Evolutionary conservation across 2,113 vertebrate species (phyloP), one percentile per base, ranked within the genome.

Genomic region (Orthonyx spaldingii): DNA sequence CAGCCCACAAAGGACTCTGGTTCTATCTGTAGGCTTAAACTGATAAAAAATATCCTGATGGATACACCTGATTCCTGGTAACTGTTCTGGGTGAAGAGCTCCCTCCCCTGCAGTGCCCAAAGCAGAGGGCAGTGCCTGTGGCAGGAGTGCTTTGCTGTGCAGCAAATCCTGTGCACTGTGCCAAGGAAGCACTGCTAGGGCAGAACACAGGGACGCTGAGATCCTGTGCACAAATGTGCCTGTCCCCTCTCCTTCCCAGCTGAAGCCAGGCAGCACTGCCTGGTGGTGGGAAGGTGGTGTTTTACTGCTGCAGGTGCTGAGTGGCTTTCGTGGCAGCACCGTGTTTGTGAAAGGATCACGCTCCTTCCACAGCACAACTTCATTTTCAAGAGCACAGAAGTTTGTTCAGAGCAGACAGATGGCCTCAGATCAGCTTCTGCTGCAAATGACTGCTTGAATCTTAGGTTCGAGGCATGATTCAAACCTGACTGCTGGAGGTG

Each of bases 401-500:
- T 94, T 89, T 28, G 60, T 56, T 71, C 39, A 27, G 91, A 89
- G 74, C 77, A 71, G 95, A 75, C 96, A 97, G 95, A 95, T 95
- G 95, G 93, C 57, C 90, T 63, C 61, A n/a, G 32, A 91, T 61
- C 81, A 90, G 79, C 80, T 92, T 49, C 83, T 94, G 92, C 87
- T 65, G 61, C 75, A 95, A 94, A 84, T 59, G 78, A 81, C 75
- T 80, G 0, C 82, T 74, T 85, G 89, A 80, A 7, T 87, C 85
- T 77, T 59, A 88, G 95, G 95, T 86, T 86, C 4, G 7, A 93
- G 85, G 90, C 77, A 41, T 60, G 93, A 96, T 61, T 90, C 94
- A 94, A 74, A 90, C 86, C 90, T 93, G 90, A 41, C 90, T 56
- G 90, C 82, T 95, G 72, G 93, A 91, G 90, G 76, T 94, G 95